phyloP scores from a whole-genome alignment of 2,888 invertebrate genomes.

The Abscondita cerata region DNA sequence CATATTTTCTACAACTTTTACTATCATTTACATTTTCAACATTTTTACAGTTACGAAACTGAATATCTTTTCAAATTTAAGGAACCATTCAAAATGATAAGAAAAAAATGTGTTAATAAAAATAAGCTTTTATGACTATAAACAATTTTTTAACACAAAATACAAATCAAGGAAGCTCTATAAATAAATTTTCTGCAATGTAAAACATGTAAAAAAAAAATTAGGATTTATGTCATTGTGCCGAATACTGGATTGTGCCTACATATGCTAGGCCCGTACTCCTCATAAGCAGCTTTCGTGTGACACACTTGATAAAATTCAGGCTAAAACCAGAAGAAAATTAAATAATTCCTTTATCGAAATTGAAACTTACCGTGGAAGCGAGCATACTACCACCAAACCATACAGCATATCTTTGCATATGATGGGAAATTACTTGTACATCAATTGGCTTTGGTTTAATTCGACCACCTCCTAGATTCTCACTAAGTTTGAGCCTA shows the following conservation, averaged over 20 bases:
- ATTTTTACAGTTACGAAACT: no score
- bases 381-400: slow-evolving; percentile 99
- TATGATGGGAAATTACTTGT: slow-evolving; percentile 97
- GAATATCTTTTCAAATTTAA: no score
- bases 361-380: slow-evolving; percentile 75
- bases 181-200: slow-evolving; percentile 24
- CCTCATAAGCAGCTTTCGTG: slow-evolving; percentile 98
- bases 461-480: slow-evolving; percentile 86
- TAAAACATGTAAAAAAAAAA: slow-evolving; percentile 20
- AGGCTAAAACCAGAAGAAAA: slow-evolving; percentile 66
- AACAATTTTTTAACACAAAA: slow-evolving; percentile 25
- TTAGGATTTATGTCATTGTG: slow-evolving; percentile 78
- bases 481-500: slow-evolving; percentile 90
- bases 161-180: slow-evolving; percentile 20
- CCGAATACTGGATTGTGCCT: slow-evolving; percentile 99
- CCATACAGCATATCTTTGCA: slow-evolving; percentile 99
- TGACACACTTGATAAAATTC: slow-evolving; percentile 99
- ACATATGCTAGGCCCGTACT: slow-evolving; percentile 98
- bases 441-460: slow-evolving; percentile 99
- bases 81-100: no score
- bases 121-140: slow-evolving; percentile 6
- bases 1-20: no score
- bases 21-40: no score
- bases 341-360: background rate
- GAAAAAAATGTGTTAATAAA: no score